These are phyloP conservation scores for Vollenhovia emeryi DNA, from an alignment of 1,140 invertebrate genomes.

Conservation along the genomic window DNA sequence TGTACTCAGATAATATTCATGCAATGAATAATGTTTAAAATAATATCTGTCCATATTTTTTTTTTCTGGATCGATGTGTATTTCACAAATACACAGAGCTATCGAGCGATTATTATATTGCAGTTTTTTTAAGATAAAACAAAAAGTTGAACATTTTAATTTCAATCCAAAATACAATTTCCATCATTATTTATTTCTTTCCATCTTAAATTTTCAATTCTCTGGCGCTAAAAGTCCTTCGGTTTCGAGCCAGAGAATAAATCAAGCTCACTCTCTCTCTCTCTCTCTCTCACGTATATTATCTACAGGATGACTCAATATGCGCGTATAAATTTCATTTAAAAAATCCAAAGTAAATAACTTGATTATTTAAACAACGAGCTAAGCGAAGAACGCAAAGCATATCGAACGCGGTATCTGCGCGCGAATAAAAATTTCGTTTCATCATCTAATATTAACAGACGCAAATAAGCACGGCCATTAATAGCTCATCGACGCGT, in stretches of 20 bases:
- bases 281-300: too few species aligned
- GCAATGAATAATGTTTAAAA: not conserved
- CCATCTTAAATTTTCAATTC: too few species aligned
- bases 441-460: not conserved
- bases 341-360: not conserved
- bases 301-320: too few species aligned
- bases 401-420: too few species aligned
- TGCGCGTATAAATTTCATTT: not conserved
- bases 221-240: too few species aligned
- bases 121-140: too few species aligned
- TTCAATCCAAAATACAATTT: too few species aligned
- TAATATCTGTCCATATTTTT: not conserved
- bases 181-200: too few species aligned
- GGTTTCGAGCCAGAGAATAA: too few species aligned
- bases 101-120: too few species aligned
- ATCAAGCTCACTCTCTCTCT: too few species aligned
- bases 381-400: not conserved
- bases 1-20: not conserved
- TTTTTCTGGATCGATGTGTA: not conserved
- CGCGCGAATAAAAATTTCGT: not conserved
- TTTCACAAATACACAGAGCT: not conserved
- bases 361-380: not conserved
- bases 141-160: too few species aligned
- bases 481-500: conserved; percentile 10
- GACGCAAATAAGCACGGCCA: not conserved